Evolutionary conservation across 1,140 invertebrate genomes (phyloP).

Genomic region (Halesus radiatus): DNA sequence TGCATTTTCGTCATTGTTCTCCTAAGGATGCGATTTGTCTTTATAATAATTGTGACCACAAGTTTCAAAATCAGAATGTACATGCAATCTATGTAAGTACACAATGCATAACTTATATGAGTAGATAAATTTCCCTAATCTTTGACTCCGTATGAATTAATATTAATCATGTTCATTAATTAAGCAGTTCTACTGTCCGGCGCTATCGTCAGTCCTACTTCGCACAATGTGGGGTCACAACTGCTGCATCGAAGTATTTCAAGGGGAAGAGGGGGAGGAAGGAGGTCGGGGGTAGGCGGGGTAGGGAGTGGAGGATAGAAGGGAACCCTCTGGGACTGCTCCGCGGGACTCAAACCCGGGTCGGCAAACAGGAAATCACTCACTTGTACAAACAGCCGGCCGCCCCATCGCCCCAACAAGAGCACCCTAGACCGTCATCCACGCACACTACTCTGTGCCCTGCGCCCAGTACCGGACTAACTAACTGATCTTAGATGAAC

Average conservation of each 20-base stretch:
- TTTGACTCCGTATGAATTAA: too few species aligned
- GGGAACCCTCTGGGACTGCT: conserved; percentile 45
- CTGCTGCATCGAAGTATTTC: neutral
- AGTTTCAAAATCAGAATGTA: too few species aligned
- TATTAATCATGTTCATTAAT: neutral
- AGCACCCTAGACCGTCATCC: neutral
- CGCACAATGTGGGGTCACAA: neutral
- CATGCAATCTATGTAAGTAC: too few species aligned
- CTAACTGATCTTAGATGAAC: neutral
- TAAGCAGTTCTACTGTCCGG: neutral
- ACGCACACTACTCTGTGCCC: neutral
- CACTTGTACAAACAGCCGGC: conserved; percentile 57
- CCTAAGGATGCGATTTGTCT: too few species aligned
- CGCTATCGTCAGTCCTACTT: neutral
- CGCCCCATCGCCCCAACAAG: neutral
- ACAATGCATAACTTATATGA: too few species aligned
- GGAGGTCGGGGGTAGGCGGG: neutral
- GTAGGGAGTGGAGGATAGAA: neutral
- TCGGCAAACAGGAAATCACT: conserved; percentile 58
- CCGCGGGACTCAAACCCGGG: conserved; percentile 34
- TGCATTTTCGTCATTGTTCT: too few species aligned
- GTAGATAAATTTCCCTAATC: too few species aligned
- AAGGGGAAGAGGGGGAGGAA: too few species aligned
- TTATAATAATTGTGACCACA: too few species aligned
- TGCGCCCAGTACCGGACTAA: neutral